phyloP scores from a whole-genome alignment of 1,140 invertebrate species.

The Popillia japonica region DNA sequence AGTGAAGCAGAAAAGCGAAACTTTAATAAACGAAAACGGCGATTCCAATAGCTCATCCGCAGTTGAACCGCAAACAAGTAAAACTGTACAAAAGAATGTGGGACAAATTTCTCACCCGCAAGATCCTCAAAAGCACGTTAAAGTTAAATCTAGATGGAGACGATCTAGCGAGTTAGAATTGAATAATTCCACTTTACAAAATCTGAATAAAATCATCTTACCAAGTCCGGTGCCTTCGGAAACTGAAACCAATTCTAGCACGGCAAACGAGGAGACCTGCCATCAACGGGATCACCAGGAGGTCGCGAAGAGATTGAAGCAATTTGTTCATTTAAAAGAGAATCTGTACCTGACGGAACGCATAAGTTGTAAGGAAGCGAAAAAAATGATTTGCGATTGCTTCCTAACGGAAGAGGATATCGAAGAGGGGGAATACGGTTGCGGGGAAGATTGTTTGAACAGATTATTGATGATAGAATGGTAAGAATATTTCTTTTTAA shows the following conservation, averaged over 20 bases:
- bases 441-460: conserved; percentile 96
- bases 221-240: not conserved
- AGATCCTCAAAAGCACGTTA: conserved; percentile 74
- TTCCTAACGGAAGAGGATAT: conserved; percentile 89
- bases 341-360: conserved; percentile 86
- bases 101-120: not conserved
- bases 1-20: conserved; percentile 57
- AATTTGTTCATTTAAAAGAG: conserved; percentile 82
- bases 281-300: conserved; percentile 61
- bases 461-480: conserved; percentile 98
- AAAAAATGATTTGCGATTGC: conserved; percentile 96
- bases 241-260: conserved; percentile 47
- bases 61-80: not conserved
- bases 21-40: conserved; percentile 55
- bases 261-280: not conserved
- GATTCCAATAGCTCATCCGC: conserved; percentile 57
- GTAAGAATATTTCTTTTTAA: conserved; percentile 63
- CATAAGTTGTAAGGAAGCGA: conserved; percentile 85
- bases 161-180: conserved; percentile 84
- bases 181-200: conserved; percentile 46
- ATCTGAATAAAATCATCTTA: not conserved
- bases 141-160: conserved; percentile 87
- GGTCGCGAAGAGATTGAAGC: conserved; percentile 76
- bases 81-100: not conserved
- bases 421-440: conserved; percentile 82